Base-by-base conservation (phyloP, 2,113 vertebrate species). In the Bagarius yarrelli region DNA sequence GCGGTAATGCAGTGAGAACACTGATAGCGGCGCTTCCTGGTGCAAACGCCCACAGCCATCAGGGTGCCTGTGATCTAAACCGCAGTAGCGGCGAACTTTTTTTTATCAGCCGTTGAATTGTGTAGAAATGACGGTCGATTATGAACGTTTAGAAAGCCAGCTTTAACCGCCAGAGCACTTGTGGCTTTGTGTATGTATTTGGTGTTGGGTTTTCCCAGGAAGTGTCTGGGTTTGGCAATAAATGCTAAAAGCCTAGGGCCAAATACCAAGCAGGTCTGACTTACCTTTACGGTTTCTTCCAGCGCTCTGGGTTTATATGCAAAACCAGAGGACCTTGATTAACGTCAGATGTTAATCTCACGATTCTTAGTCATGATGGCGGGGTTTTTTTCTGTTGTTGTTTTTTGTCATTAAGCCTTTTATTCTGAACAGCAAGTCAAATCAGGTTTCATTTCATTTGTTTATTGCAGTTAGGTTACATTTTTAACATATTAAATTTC, bases 241-340 rank as follows among this genome's bases (percentile, higher is more conserved):
- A 34, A 79, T 64, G 69, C 69, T 73, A 55, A 72, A 56, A 23
- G 76, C 81, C 50, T 47, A 60, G 61, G 56, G 82, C 16, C 61
- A 75, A 74, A 79, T 70, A 30, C 78, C 61, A 59, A 61, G 55
- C 77, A 59, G 70, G 63, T 79, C 66, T 79, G 77, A 83, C 32
- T 83, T 63, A 83, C 53, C 78, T 76, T 69, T 53, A 32, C 32
- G 61, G 64, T 60, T 79, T 53, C 18, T 52, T 67, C 30, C 82
- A 32, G 25, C 25, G 57, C 59, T 32, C 44, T 50, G 30, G 78
- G 64, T 52, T n/a, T 69, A 50, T 72, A 53, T 32, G 36, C 3
- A 53, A 23, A 55, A 53, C 27, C 19, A 52, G 25, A n/a, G 25
- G 52, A 59, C 44, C 18, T 50, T 12, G 61, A 69, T 25, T 25